Evolutionary conservation across 2,888 invertebrate species (phyloP).

Genomic region (Nebria salina): DNA sequence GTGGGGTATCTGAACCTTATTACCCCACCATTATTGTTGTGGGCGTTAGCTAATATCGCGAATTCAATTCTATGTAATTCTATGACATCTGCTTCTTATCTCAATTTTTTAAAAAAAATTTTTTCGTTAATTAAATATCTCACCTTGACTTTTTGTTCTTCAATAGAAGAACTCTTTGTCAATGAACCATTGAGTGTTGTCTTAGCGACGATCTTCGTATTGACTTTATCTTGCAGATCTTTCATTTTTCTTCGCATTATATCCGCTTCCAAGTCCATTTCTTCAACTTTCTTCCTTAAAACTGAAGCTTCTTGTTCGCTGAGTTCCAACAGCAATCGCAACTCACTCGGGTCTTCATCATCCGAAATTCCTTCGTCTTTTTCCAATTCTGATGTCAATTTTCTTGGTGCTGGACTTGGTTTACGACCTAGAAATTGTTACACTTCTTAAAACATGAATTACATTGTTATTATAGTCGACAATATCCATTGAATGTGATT

Average conservation of each 20-base stretch:
- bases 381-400: slow-evolving; percentile 74
- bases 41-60: no score
- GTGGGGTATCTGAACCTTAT: no score
- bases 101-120: neutral
- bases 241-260: slow-evolving; percentile 78
- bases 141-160: slow-evolving; percentile 75
- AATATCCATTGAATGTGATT: neutral
- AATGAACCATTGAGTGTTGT: slow-evolving; percentile 52
- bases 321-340: slow-evolving; percentile 85
- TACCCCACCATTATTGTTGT: no score
- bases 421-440: slow-evolving; percentile 68
- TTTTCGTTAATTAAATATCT: slow-evolving; percentile 25
- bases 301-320: slow-evolving; percentile 91
- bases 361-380: slow-evolving; percentile 80
- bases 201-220: slow-evolving; percentile 59
- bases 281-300: slow-evolving; percentile 83
- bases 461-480: no score
- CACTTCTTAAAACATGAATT: slow-evolving; percentile 27
- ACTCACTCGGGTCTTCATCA: slow-evolving; percentile 84
- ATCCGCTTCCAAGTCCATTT: slow-evolving; percentile 82
- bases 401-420: slow-evolving; percentile 72
- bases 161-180: slow-evolving; percentile 64
- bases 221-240: slow-evolving; percentile 79
- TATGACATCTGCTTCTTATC: neutral
- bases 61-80: no score